Conservation (phyloP, 2,797 vertebrate genomes). For the Triplophysa yarkandensis region DNA sequence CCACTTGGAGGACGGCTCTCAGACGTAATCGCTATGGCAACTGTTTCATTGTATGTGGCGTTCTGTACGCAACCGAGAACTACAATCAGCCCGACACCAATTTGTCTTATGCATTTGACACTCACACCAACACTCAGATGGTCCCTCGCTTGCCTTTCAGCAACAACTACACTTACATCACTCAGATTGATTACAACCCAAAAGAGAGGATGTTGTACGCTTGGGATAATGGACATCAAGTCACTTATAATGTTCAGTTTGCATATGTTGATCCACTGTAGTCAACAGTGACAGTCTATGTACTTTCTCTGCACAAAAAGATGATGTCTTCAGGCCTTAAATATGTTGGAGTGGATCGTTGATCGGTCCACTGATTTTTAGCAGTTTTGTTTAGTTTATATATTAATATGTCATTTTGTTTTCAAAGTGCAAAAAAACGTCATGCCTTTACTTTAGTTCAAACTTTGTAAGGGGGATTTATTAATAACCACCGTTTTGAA, state of each 20-base stretch:
- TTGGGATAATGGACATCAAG: constrained; percentile 98
- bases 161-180: constrained; percentile 91
- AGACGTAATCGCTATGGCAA: constrained; percentile 89
- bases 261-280: constrained; percentile 79
- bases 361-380: constrained; percentile 82
- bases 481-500: not conserved
- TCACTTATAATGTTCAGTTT: constrained; percentile 92
- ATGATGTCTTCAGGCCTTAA: constrained; percentile 63
- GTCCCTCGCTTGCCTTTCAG: constrained; percentile 91
- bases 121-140: constrained; percentile 97
- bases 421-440: constrained; percentile 35
- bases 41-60: constrained; percentile 95
- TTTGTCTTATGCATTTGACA: constrained; percentile 96
- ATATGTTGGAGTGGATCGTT: constrained; percentile 80
- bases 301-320: constrained; percentile 16
- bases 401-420: constrained; percentile 15
- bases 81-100: constrained; percentile 86
- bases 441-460: too few relatives aligned
- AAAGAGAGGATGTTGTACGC: constrained; percentile 92
- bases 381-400: constrained; percentile 49
- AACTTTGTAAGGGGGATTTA: not conserved
- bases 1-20: constrained; percentile 93
- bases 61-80: constrained; percentile 93
- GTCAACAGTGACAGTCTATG: constrained; percentile 30
- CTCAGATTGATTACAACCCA: constrained; percentile 97